A percentile compares a stretch with the other conserved stretches of the same genome.
These are phyloP conservation scores for Brachypteracias leptosomus DNA, from an alignment of 2,113 vertebrate species.

Conservation along the genomic window DNA sequence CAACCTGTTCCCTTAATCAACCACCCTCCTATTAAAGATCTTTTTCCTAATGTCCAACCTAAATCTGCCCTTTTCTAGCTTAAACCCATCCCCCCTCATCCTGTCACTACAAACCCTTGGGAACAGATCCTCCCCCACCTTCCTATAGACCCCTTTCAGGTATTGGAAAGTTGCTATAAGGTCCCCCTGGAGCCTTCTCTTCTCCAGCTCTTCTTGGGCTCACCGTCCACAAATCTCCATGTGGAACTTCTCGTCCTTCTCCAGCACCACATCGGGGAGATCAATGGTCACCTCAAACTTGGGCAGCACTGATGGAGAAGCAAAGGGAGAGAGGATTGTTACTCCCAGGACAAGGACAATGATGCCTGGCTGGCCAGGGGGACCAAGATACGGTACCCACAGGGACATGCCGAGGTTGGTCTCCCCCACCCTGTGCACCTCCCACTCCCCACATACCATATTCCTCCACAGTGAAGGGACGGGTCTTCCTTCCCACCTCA, in stretches of 20 bases:
- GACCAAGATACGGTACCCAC: neutral
- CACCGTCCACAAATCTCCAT: conserved; percentile 52
- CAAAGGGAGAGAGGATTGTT: neutral
- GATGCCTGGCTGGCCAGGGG: neutral
- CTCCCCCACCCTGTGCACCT: neutral
- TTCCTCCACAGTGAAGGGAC: conserved; percentile 16
- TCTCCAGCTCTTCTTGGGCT: too few species aligned
- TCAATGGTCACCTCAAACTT: conserved; percentile 45
- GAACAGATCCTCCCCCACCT: too few species aligned
- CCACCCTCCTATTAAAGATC: too few species aligned
- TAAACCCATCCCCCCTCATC: too few species aligned
- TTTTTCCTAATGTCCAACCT: too few species aligned
- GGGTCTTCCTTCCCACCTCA: neutral
- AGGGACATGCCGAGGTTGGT: neutral
- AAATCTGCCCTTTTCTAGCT: too few species aligned
- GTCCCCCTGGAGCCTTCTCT: too few species aligned
- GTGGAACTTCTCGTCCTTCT: neutral
- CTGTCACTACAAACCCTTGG: too few species aligned
- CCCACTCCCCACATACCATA: neutral
- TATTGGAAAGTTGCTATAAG: too few species aligned
- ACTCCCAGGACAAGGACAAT: neutral
- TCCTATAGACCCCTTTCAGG: too few species aligned
- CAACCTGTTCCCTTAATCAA: too few species aligned
- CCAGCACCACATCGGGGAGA: neutral
- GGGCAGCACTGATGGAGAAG: conserved; percentile 35